Evolutionary conservation across 2,797 vertebrate genomes (phyloP).

Genomic region (Enteromius treurensis): DNA sequence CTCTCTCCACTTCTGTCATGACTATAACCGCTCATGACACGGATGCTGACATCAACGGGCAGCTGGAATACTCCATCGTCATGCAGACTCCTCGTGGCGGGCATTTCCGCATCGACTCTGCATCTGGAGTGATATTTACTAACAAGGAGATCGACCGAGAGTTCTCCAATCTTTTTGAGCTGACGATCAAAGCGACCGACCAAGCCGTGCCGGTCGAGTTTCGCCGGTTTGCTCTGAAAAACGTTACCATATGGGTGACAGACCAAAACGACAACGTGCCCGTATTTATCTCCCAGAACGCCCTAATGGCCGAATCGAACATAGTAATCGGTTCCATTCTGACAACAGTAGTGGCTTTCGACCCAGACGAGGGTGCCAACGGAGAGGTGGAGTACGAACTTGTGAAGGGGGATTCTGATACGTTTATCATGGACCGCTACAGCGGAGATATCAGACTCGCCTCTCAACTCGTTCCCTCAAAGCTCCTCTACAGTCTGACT

Average conservation of each 20-base stretch:
- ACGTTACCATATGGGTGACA: constrained; percentile 93
- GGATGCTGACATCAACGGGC: constrained; percentile 94
- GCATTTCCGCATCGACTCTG: constrained; percentile 88
- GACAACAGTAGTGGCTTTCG: constrained; percentile 89
- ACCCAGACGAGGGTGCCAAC: constrained; percentile 93
- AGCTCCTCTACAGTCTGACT: constrained; percentile 89
- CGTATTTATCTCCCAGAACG: constrained; percentile 90
- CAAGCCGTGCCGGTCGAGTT: constrained; percentile 92
- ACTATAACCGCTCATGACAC: constrained; percentile 91
- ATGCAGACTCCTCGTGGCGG: constrained; percentile 91
- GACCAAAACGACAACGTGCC: constrained; percentile 96
- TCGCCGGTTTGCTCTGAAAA: constrained; percentile 91
- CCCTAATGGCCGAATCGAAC: constrained; percentile 90
- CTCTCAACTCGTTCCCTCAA: constrained; percentile 86
- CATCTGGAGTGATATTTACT: constrained; percentile 87
- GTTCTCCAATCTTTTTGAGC: constrained; percentile 93
- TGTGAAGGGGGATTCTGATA: constrained; percentile 88
- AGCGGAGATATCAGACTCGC: constrained; percentile 93
- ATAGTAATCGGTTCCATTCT: constrained; percentile 92
- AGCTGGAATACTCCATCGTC: constrained; percentile 89
- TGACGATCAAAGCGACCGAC: constrained; percentile 93
- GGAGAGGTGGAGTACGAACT: constrained; percentile 97
- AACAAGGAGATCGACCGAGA: constrained; percentile 91
- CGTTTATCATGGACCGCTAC: constrained; percentile 95
- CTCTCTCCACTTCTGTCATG: constrained; percentile 88